These are phyloP conservation scores for Gobiocypris rarus DNA, from an alignment of 2,113 vertebrate species.

Conservation along the genomic window DNA sequence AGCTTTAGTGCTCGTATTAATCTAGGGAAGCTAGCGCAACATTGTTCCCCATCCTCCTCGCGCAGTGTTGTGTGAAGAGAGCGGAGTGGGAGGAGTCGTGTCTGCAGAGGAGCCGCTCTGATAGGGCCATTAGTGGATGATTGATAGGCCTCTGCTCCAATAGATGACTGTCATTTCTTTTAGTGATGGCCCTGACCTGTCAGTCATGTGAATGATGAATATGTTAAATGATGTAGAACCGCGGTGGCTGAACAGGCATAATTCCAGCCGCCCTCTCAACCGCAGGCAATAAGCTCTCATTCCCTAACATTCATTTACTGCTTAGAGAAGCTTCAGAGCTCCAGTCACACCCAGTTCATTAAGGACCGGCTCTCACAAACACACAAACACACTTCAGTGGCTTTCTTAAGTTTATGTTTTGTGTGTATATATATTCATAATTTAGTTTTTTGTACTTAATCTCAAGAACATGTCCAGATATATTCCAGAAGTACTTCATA, in stretches of 20 bases:
- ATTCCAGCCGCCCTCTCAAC: conserved; percentile 4
- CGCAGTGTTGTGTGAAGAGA: neutral
- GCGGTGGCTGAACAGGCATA: conserved; percentile 7
- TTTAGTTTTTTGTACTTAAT: too few relatives aligned
- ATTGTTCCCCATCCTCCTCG: neutral
- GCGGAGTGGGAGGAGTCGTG: neutral
- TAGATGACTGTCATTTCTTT: conserved; percentile 49
- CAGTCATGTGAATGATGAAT: conserved; percentile 51
- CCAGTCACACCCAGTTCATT: neutral
- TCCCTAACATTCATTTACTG: conserved; percentile 17
- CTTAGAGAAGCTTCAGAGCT: conserved; percentile 38
- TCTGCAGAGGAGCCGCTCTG: conserved; percentile 36
- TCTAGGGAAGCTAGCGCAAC: neutral
- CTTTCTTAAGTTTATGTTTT: neutral
- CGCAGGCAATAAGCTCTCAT: neutral
- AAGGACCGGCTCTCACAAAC: neutral
- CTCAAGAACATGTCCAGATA: too few relatives aligned
- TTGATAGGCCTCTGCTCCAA: conserved; percentile 50
- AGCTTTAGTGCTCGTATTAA: neutral
- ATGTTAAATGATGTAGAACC: conserved; percentile 49
- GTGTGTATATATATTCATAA: too few relatives aligned
- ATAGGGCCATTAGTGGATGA: conserved; percentile 53
- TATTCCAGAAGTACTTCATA: too few relatives aligned
- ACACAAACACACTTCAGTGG: neutral
- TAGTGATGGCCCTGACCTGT: conserved; percentile 51